phyloP scores from a whole-genome alignment of 2,113 vertebrate genomes.

The Semicossyphus pulcher region DNA sequence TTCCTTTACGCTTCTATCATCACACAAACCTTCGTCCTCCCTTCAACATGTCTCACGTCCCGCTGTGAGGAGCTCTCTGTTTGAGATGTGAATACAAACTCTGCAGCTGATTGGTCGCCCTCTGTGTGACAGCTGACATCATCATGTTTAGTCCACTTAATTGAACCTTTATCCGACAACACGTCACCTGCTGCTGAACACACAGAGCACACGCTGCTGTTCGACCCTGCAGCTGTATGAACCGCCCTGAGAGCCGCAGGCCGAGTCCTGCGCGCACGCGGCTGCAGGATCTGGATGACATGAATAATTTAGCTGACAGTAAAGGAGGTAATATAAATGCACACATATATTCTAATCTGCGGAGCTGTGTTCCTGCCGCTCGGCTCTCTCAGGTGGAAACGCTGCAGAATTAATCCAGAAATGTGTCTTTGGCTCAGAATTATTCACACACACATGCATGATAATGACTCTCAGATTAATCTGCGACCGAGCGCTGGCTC shows the following conservation, averaged over 20 bases:
- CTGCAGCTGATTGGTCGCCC: no score
- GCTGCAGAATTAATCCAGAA: constrained; percentile 79
- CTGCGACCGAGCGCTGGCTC: constrained; percentile 28
- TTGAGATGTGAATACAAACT: no score
- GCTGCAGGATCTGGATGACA: constrained; percentile 81
- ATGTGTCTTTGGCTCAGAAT: constrained; percentile 73
- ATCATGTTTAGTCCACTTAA: constrained; percentile 69
- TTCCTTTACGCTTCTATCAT: no score
- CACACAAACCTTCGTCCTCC: no score
- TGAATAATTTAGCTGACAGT: constrained; percentile 86
- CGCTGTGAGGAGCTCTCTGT: no score
- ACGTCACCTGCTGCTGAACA: constrained; percentile 66
- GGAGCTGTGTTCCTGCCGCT: constrained; percentile 68
- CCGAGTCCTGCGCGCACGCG: no score
- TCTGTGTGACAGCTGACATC: constrained; percentile 68
- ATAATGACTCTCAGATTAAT: constrained; percentile 83
- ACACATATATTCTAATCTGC: constrained; percentile 86
- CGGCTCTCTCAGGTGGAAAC: constrained; percentile 54
- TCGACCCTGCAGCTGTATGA: no score
- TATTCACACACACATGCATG: constrained; percentile 81
- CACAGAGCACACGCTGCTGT: constrained; percentile 68
- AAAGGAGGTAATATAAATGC: constrained; percentile 88
- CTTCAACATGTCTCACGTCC: no score
- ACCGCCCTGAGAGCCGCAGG: no score
- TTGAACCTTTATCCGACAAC: constrained; percentile 59